Conservation (phyloP, 1,140 invertebrate species). For the Bombus fervidus region DNA sequence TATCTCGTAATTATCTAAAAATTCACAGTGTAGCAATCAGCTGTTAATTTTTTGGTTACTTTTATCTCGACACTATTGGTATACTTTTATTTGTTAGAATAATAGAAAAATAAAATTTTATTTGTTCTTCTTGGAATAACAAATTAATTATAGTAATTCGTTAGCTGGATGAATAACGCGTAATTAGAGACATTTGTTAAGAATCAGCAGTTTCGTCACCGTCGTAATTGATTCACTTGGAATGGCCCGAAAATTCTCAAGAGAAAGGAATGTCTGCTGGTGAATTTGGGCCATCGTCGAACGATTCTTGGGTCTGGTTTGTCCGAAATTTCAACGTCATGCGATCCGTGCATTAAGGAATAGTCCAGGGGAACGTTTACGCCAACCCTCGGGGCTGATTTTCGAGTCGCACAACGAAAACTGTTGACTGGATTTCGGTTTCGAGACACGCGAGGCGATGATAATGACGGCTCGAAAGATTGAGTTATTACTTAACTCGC, state of each 20-base stretch:
- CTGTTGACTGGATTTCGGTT: constrained; percentile 13
- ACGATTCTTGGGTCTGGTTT: background rate
- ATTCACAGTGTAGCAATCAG: no score
- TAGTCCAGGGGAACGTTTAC: constrained; percentile 49
- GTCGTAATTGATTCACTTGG: background rate
- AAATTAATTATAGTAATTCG: no score
- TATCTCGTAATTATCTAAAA: background rate
- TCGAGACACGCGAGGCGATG: constrained; percentile 40
- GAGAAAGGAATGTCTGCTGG: background rate
- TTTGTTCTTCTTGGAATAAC: no score
- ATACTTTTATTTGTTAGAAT: no score
- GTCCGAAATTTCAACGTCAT: constrained; percentile 69
- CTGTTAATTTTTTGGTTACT: no score
- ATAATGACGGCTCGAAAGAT: constrained; percentile 26
- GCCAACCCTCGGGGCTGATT: constrained; percentile 53
- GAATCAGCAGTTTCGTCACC: background rate
- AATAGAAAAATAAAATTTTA: no score
- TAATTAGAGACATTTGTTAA: no score
- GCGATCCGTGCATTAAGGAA: constrained; percentile 75
- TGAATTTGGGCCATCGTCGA: background rate
- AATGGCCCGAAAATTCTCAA: background rate
- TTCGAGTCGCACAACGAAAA: constrained; percentile 47
- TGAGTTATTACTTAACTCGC: constrained; percentile 38
- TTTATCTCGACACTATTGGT: no score
- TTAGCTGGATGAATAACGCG: no score